These are phyloP conservation scores for Armadillidium nasatum DNA, from an alignment of 1,140 invertebrate species.

Conservation along the genomic window DNA sequence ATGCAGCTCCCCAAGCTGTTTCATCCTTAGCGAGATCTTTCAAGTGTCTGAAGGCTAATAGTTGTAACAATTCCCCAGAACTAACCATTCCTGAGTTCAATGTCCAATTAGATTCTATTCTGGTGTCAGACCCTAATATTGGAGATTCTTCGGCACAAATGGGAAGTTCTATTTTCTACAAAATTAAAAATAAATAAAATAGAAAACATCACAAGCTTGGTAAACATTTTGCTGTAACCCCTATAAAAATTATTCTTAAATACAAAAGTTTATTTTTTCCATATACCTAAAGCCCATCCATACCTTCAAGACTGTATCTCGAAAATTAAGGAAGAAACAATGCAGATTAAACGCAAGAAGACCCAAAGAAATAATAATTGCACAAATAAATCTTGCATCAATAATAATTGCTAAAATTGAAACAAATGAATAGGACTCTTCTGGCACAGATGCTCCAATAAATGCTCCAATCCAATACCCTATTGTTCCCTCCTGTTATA, in stretches of 20 bases:
- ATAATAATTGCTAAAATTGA: not conserved
- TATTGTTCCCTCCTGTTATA: too few relatives aligned
- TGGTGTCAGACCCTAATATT: not conserved
- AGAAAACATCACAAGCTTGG: too few relatives aligned
- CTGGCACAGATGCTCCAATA: not conserved
- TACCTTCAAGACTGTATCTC: not conserved
- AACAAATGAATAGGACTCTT: not conserved
- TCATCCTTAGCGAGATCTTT: not conserved
- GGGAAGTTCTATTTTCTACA: not conserved
- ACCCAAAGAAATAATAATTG: not conserved
- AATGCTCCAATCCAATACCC: not conserved
- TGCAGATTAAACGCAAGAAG: not conserved
- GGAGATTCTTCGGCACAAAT: not conserved
- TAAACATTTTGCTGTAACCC: not conserved
- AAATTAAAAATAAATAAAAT: too few relatives aligned
- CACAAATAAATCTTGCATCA: not conserved
- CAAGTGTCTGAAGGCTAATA: not conserved
- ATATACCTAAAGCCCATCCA: not conserved
- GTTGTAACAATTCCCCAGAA: not conserved
- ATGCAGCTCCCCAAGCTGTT: not conserved
- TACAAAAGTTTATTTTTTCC: not conserved
- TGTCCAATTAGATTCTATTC: not conserved
- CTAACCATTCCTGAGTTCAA: not conserved
- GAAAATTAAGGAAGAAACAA: not conserved
- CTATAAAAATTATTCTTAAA: not conserved